Base-by-base conservation (phyloP, 2,113 vertebrate genomes). In the Albula goreensis region DNA sequence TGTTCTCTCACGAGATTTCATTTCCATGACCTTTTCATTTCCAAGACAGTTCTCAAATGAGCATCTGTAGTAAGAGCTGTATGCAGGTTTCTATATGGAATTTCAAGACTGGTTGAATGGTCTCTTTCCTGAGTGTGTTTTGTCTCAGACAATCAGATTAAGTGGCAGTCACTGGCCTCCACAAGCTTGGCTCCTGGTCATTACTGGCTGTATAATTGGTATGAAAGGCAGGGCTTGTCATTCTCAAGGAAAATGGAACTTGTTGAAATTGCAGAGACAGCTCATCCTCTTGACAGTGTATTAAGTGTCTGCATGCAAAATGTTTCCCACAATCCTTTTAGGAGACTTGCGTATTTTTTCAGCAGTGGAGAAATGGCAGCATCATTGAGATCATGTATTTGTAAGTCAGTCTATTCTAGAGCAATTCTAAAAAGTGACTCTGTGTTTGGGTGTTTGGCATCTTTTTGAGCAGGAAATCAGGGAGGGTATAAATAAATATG, bases 61-160 rank as follows among this genome's bases (percentile, higher is more conserved):
- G 82, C 81, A 90, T 90, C 86, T 88, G 41, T 66, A 80, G 86
- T 85, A 88, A 91, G 85, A 90, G 87, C 85, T 85, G 78, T 86
- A 77, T 90, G 89, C 86, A 51, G 80, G 85, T 86, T 89, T 49
- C 81, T 89, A 85, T 90, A 85, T 89, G 85, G 87, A 70, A 70
- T 56, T 56, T 53, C 17, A 49, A 80, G 53, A 2, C 85, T 89
- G 88, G 84, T 86, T 87, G 84, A 84, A 88, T 74, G 82, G 88
- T 84, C 77, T 89, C 84, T 89, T 88, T 91, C 88, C 89, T 78
- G 52, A 93, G 91, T 78, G 86, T 86, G 86, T 91, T 94, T 95
- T 94, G 93, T 95, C 90, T 89, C 53, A 52, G 86, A 85, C 90
- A 94, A 94, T 95, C 91, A n/a, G 90, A 95, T 95, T 94, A 94